A percentile compares a stretch with the other conserved stretches of the same genome.
phyloP scores from a whole-genome alignment of 1,140 invertebrate genomes.

The Drosophila novamexicana region DNA sequence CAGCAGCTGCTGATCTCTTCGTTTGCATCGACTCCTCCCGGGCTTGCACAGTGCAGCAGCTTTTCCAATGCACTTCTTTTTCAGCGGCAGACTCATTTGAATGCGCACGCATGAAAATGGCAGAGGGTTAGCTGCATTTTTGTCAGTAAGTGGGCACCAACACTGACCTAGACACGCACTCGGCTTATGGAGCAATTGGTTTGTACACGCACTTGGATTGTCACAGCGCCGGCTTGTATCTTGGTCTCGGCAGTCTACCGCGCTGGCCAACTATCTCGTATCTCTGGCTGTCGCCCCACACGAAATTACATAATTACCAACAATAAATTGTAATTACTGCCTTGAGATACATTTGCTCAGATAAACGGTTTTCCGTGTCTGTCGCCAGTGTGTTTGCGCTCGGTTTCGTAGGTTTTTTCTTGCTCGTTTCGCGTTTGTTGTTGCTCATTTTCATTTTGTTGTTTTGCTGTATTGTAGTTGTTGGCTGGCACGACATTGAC shows the following conservation, averaged over 20 bases:
- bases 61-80: conserved; percentile 15
- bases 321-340: conserved; percentile 80
- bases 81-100: conserved; percentile 44
- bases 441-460: conserved; percentile 33
- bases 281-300: conserved; percentile 24
- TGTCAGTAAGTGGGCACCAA: not conserved
- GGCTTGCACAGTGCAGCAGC: conserved; percentile 17
- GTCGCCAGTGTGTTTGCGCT: conserved; percentile 33
- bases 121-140: not conserved
- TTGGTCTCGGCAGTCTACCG: too few relatives aligned
- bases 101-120: conserved; percentile 30
- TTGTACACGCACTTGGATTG: conserved; percentile 33
- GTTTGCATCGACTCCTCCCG: not conserved
- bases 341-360: conserved; percentile 75
- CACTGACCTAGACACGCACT: conserved; percentile 55
- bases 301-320: conserved; percentile 76
- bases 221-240: conserved; percentile 1
- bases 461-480: conserved; percentile 27
- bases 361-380: conserved; percentile 75
- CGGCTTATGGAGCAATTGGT: conserved; percentile 13
- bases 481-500: conserved; percentile 59
- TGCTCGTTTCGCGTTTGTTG: conserved; percentile 12
- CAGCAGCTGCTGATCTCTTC: conserved; percentile 12
- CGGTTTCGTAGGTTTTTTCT: conserved; percentile 19
- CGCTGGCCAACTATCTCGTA: conserved; percentile 15